Percentiles rank a stretch among this genome's conserved stretches.
Evolutionary conservation across 30 jellyfish, hydroid and myxozoan species (phyloP).

Genomic region (Aurelia aurita): DNA sequence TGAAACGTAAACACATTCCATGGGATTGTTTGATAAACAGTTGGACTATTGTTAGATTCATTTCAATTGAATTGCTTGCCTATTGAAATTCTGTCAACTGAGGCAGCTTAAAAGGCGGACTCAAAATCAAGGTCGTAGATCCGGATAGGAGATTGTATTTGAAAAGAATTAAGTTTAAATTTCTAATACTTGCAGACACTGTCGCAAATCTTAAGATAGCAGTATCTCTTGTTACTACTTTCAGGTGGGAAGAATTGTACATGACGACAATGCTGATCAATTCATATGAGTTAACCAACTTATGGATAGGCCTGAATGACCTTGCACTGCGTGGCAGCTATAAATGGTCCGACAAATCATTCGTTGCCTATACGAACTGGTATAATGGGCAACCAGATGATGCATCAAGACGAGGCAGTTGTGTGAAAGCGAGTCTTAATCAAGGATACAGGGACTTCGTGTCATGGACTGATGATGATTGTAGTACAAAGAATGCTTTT

Average conservation of each 20-base stretch:
- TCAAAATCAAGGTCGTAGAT: too few species aligned
- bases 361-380: constrained; percentile 83
- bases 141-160: too few species aligned
- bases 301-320: constrained; percentile 95
- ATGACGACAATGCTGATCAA: constrained; percentile 75
- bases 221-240: too few species aligned
- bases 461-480: constrained; percentile 83
- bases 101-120: too few species aligned
- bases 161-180: too few species aligned
- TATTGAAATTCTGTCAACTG: too few species aligned
- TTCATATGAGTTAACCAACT: constrained; percentile 49
- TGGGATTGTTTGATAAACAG: too few species aligned
- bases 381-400: constrained; percentile 96
- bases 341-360: constrained; percentile 82
- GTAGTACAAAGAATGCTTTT: constrained; percentile 59
- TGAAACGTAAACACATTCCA: too few species aligned
- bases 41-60: too few species aligned
- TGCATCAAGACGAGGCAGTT: constrained; percentile 79
- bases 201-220: too few species aligned
- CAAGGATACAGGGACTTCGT: constrained; percentile 71
- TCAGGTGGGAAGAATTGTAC: constrained; percentile 71
- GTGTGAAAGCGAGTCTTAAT: constrained; percentile 65
- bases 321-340: constrained; percentile 59
- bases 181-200: too few species aligned
- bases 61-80: too few species aligned